Base-by-base conservation (phyloP, 2,797 vertebrate species). In the Phrynocephalus forsythii region DNA sequence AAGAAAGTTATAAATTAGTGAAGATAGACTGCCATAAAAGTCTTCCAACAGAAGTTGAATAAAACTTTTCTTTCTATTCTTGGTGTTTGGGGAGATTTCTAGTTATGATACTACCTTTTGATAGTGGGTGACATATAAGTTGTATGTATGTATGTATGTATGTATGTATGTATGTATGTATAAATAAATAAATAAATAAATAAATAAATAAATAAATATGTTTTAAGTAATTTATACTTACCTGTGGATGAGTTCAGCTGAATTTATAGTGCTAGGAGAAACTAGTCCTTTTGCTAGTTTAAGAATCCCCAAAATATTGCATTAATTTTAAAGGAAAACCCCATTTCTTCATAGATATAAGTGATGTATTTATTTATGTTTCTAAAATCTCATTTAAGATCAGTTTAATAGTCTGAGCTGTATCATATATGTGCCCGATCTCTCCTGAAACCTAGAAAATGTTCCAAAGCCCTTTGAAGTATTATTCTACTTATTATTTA, bases 21-120 rank as follows among this genome's bases (percentile, higher is more conserved):
- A 88, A 22, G 38, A 44, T 82, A 3, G 0, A 0, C 6, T 92
- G n/a, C 56, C 26, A 30, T 0, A 88, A 26, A 85, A 86, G 78
- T 87, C 87, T 79, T n/a, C 16, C 24, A 16, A 79, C 66, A 72
- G 66, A 88, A 69, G 66, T 38, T 84, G 76, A 72, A 52, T 72
- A 56, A n/a, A 77, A 48, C 30, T 90, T 93, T 79, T 84, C 6
- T 75, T 91, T 86, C 24, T 26, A 79, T 7, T 50, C 16, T 26
- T 84, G 2, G 8, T 77, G 7, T 16, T 33, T 67, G 26, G 63
- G 18, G 24, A 60, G 18, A 68, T 50, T 86, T 52, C n/a, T 26
- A 72, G 16, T 81, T 69, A 68, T 66, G 30, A 26, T 67, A 7
- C 77, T 16, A 67, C 66, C 33, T 2, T 33, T 33, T 33, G 33